Base-by-base conservation (phyloP, 1,140 invertebrate genomes). In the Trichonephila clavata region DNA sequence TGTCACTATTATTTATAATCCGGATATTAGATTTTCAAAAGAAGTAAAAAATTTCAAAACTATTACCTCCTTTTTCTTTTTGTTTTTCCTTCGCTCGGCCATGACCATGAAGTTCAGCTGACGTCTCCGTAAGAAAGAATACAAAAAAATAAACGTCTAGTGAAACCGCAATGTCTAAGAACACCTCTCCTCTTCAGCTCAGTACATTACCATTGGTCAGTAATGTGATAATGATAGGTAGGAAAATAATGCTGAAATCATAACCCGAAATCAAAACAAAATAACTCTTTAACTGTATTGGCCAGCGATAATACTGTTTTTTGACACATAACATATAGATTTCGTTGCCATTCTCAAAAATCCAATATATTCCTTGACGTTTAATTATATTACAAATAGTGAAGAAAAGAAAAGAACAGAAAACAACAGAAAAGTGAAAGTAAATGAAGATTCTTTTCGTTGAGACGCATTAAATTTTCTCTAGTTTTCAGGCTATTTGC, bases 21-120 rank as follows among this genome's bases (percentile, higher is more conserved):
- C 13, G n/a, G 27, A 27, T 13, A 24, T 27, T n/a, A 77, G 4
- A 16, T 77, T 32, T 77, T 20, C 27, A 5, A 14, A 77, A 18
- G 1, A 6, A 18, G 18, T 21, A 20, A 63, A 16, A 32, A 3
- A 18, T 32, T 77, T 32, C 27, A 39, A 77, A 77, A 77, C 39
- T 77, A 77, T 94, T 94, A 94, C 94, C 87, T 94, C 94, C 68
- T 94, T 94, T n/a, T 94, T 93, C 89, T 94, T 94, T 90, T 94
- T 93, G n/a, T 97, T 95, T 96, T 97, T 97, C 95, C 97, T 97
- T 95, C 97, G 97, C 95, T 97, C 97, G 96, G 97, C 97, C 97
- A 97, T 97, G 87, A 77, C 65, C 32, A 50, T 77, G 65, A 71
- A 89, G 20, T 87, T 87, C 86, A 87, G 86, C 86, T 87, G 86